These are phyloP conservation scores for Ornithorhynchus anatinus DNA, from an alignment of 2,113 vertebrate genomes.

Conservation along the genomic window DNA sequence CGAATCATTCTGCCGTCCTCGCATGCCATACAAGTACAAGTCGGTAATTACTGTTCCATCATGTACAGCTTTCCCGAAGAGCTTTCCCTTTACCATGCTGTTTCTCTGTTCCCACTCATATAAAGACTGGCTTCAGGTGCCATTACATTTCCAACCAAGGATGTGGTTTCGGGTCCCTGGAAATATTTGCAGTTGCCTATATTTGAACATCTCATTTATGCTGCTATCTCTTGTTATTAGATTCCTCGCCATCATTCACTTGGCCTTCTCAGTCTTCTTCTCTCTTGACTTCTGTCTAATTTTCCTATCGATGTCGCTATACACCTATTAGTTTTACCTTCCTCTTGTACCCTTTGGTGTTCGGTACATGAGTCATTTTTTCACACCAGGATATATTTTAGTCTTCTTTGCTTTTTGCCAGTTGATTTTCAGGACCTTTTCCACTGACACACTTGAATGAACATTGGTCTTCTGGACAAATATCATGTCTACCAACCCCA, in stretches of 20 bases:
- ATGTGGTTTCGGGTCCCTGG: not conserved
- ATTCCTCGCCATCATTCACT: no score
- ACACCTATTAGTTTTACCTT: no score
- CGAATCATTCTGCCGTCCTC: conserved; percentile 2
- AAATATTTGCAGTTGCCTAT: not conserved
- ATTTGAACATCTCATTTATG: conserved; percentile 5
- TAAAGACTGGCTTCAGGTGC: not conserved
- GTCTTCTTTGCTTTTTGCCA: no score
- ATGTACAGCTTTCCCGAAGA: conserved; percentile 2
- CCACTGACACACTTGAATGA: no score
- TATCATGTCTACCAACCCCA: no score
- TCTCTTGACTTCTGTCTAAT: not conserved
- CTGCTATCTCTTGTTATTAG: not conserved
- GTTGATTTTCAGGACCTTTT: no score
- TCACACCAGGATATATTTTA: no score
- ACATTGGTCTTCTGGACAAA: no score
- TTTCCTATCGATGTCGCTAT: no score
- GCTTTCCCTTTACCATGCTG: not conserved
- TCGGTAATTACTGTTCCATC: not conserved
- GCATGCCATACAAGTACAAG: not conserved
- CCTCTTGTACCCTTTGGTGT: no score
- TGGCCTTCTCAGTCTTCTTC: not conserved
- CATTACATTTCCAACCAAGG: not conserved
- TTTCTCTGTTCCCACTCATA: not conserved
- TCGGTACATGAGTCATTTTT: no score